Conservation (phyloP, 2,113 vertebrate genomes). For the Antigone vipio region DNA sequence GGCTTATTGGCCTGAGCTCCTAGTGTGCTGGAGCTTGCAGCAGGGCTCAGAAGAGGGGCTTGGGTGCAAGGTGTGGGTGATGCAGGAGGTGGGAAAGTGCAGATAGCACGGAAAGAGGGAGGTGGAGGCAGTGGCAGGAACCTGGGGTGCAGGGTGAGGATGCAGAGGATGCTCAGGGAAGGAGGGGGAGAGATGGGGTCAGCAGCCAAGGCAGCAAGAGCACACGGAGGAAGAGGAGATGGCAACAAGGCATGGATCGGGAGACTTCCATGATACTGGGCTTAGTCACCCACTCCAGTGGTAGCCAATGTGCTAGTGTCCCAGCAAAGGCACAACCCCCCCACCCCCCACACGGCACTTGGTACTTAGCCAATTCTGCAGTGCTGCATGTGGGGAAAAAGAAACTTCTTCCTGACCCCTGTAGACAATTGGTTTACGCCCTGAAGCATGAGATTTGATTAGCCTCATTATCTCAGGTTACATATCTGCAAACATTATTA, state of each 20-base stretch:
- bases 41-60: not conserved
- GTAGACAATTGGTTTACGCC: constrained; percentile 65
- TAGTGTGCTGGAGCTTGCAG: rapidly evolving
- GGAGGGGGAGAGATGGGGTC: not conserved
- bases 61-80: not conserved
- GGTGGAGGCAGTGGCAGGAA: not conserved
- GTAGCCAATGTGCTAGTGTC: not conserved
- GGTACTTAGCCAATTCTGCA: not conserved
- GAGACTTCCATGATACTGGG: not conserved
- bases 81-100: not conserved
- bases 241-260: rapidly evolving
- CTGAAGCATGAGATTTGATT: constrained; percentile 75
- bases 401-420: constrained; percentile 63
- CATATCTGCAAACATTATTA: constrained; percentile 70
- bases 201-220: not conserved
- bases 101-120: not conserved
- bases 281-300: not conserved
- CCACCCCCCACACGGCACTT: too few species aligned
- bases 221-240: not conserved
- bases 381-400: not conserved
- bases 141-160: rapidly evolving
- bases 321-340: not conserved
- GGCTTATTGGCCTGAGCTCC: not conserved
- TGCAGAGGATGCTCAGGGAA: not conserved
- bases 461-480: constrained; percentile 71